These are phyloP conservation scores for Silvanus unidentatus DNA, from an alignment of 2,888 invertebrate genomes.

Conservation along the genomic window DNA sequence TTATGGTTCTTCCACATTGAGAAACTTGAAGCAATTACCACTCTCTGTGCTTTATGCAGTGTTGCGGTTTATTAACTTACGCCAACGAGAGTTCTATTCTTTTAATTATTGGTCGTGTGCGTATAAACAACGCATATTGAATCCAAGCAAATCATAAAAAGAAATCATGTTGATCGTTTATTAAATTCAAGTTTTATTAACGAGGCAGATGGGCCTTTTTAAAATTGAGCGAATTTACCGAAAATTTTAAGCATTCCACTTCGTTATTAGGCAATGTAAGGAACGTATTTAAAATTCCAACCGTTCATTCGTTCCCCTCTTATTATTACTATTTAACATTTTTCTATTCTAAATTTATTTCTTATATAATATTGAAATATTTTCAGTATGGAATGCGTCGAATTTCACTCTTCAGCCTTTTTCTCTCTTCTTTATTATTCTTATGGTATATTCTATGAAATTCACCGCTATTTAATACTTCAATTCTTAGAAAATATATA, in stretches of 20 bases:
- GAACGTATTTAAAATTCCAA: conserved; percentile 29
- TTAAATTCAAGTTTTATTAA: background rate
- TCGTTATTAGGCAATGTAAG: conserved; percentile 20
- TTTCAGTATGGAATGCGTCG: conserved; percentile 16
- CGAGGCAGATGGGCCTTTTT: background rate
- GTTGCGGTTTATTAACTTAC: conserved; percentile 22
- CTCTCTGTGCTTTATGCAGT: conserved; percentile 26
- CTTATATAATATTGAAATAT: conserved; percentile 20
- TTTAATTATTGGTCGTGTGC: conserved; percentile 12
- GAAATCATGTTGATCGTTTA: too few relatives aligned
- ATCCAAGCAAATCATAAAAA: too few relatives aligned
- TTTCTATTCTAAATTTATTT: conserved; percentile 27
- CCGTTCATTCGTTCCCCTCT: conserved; percentile 19
- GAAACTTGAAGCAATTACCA: conserved; percentile 25
- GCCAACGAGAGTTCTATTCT: conserved; percentile 16
- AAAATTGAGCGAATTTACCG: conserved; percentile 13
- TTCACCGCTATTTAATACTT: too few relatives aligned
- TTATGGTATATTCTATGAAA: too few relatives aligned
- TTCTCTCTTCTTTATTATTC: background rate
- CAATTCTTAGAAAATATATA: too few relatives aligned
- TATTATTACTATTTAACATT: conserved; percentile 30
- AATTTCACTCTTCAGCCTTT: conserved; percentile 7
- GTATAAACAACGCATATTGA: background rate
- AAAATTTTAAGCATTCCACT: conserved; percentile 19
- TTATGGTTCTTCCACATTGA: conserved; percentile 31